These are phyloP conservation scores for Jordanella pulchra DNA, from an alignment of 2,797 vertebrate species.

Conservation along the genomic window DNA sequence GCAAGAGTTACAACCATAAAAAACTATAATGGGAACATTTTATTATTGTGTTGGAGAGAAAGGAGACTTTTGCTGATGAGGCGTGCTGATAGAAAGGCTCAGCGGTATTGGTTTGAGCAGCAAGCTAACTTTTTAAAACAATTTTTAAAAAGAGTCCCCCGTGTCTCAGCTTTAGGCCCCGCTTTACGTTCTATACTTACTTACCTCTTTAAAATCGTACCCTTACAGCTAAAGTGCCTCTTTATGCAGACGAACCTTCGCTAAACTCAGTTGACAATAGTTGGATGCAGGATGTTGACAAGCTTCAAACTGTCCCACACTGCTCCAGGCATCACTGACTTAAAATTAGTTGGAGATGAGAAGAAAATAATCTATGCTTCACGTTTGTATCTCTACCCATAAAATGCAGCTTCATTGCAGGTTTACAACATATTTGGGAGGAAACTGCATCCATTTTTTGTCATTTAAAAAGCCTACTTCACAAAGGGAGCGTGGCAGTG, in stretches of 20 bases:
- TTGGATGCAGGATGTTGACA: not conserved
- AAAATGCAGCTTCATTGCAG: not conserved
- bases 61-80: too few species aligned
- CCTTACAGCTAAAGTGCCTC: not conserved
- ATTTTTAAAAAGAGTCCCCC: not conserved
- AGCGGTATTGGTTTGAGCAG: not conserved
- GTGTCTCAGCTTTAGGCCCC: not conserved
- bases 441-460: not conserved
- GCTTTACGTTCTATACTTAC: not conserved
- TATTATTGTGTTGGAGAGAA: not conserved
- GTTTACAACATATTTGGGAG: not conserved
- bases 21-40: not conserved
- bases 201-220: not conserved
- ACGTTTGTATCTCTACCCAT: not conserved
- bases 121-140: too few species aligned
- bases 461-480: not conserved
- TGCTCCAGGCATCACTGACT: not conserved
- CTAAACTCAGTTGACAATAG: not conserved
- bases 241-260: not conserved
- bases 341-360: not conserved
- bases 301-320: too few species aligned
- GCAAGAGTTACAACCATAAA: not conserved
- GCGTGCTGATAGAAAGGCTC: too few species aligned
- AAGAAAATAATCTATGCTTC: not conserved
- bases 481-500: not conserved